Conservation (phyloP, 2,888 invertebrate species). For the Celastrina argiolus region DNA sequence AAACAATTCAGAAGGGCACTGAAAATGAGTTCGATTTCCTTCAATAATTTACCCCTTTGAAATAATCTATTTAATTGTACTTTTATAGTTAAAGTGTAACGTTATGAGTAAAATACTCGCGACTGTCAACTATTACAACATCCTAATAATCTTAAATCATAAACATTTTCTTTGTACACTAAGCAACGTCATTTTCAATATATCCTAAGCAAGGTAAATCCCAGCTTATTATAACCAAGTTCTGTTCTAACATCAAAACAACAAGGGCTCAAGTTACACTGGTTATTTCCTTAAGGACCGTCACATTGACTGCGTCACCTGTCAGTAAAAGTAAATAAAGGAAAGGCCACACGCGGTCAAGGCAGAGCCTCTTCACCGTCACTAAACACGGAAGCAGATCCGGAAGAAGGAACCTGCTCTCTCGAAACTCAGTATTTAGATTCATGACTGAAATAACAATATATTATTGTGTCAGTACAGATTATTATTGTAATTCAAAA, state of each 20-base stretch:
- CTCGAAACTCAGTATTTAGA: conserved; percentile 29
- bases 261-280: not conserved
- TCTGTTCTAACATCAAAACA: not conserved
- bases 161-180: no score
- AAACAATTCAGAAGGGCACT: not conserved
- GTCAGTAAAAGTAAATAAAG: conserved; percentile 16
- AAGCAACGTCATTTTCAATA: no score
- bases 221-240: not conserved
- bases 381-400: conserved; percentile 45
- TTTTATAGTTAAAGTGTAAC: no score
- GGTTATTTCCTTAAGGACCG: conserved; percentile 17
- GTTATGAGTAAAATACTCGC: no score
- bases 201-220: no score
- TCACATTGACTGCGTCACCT: conserved; percentile 12
- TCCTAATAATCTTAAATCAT: no score
- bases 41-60: not conserved
- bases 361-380: not conserved
- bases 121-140: no score
- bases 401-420: conserved; percentile 47
- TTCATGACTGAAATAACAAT: conserved; percentile 24
- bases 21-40: not conserved
- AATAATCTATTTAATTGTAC: no score
- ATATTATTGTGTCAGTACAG: conserved; percentile 12
- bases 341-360: conserved; percentile 20
- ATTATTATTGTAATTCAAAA: not conserved